These are phyloP conservation scores for Aleadryas rufinucha DNA, from an alignment of 2,113 vertebrate species.

Conservation along the genomic window DNA sequence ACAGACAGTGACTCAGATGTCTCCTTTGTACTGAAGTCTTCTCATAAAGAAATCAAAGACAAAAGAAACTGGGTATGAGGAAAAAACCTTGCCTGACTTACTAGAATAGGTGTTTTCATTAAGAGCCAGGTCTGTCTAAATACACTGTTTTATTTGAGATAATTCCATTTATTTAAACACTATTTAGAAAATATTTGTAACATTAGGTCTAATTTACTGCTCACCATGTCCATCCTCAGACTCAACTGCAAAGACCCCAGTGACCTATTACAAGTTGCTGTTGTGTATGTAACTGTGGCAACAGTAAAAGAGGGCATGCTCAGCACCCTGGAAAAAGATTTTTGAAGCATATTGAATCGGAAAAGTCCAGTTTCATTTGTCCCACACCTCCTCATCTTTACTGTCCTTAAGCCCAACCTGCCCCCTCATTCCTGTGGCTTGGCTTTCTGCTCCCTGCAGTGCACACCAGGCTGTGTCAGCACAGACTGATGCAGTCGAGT, in stretches of 20 bases:
- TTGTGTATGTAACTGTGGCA: background rate
- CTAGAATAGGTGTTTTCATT: background rate
- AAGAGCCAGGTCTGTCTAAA: background rate
- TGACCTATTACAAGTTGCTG: background rate
- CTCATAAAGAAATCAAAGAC: background rate
- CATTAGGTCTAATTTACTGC: background rate
- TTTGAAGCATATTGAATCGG: accelerated
- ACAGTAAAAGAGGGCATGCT: background rate
- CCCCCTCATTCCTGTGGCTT: background rate
- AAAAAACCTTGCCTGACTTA: background rate
- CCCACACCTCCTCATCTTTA: background rate
- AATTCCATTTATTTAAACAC: background rate
- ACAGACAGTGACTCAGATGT: background rate
- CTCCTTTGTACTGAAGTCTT: background rate
- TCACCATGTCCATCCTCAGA: background rate
- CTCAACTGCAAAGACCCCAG: background rate
- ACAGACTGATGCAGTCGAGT: background rate
- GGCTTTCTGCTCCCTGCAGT: background rate
- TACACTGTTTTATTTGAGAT: background rate
- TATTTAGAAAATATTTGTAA: background rate
- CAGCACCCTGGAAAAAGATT: background rate
- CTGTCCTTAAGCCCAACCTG: background rate
- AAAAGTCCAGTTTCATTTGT: background rate
- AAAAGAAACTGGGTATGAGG: background rate
- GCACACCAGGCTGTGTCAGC: background rate